Percentiles rank a stretch among this genome's conserved stretches.
Conservation (phyloP, 2,888 invertebrate species). For the Drosophila monieri region DNA sequence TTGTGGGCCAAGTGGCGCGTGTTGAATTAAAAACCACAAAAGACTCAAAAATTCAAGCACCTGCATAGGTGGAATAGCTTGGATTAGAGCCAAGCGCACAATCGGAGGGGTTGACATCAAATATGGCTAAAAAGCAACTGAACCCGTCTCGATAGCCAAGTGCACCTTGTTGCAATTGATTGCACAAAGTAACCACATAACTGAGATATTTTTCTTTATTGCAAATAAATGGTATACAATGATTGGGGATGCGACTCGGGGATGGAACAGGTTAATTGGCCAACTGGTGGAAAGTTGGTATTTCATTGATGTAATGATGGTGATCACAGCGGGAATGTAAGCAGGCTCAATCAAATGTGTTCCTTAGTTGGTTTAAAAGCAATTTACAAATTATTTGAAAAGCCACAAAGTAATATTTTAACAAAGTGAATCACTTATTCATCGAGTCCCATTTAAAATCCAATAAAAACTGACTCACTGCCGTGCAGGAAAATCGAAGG, state of each 20-base stretch:
- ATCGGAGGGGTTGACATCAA: conserved; percentile 11
- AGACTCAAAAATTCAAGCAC: conserved; percentile 13
- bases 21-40: conserved; percentile 21
- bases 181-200: conserved; percentile 56
- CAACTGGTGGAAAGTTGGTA: conserved; percentile 34
- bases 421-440: neutral
- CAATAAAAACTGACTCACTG: neutral
- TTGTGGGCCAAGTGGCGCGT: conserved; percentile 41
- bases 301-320: conserved; percentile 37
- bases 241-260: conserved; percentile 36
- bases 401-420: neutral
- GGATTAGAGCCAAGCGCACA: conserved; percentile 35
- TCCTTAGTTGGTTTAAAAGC: no score
- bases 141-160: conserved; percentile 22
- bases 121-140: conserved; percentile 21
- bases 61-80: conserved; percentile 43
- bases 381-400: neutral
- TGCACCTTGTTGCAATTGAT: conserved; percentile 34
- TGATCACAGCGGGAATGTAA: conserved; percentile 7
- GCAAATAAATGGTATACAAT: conserved; percentile 44
- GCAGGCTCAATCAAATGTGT: conserved; percentile 19
- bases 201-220: conserved; percentile 50
- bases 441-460: neutral
- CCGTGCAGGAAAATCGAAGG: conserved; percentile 30
- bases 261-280: conserved; percentile 29